Conservation (phyloP, 2,797 vertebrate genomes). For the Choloepus didactylus region DNA sequence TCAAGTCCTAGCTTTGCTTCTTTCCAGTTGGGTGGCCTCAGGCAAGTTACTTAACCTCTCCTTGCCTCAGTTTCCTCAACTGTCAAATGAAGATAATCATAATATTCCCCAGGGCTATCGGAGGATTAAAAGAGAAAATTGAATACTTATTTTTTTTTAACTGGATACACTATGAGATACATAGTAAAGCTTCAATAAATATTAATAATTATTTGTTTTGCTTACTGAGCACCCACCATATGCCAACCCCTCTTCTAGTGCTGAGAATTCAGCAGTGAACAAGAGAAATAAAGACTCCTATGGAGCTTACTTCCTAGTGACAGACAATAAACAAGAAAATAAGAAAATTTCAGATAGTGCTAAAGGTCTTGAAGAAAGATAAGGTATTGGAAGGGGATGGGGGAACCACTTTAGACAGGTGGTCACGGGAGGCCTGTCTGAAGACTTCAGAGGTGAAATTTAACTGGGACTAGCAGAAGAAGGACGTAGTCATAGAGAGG, state of each 20-base stretch:
- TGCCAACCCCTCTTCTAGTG: background rate
- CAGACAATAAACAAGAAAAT: background rate
- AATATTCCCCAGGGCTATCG: background rate
- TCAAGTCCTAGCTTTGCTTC: background rate
- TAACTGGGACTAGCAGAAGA: background rate
- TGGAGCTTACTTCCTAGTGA: background rate
- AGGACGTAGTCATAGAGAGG: background rate
- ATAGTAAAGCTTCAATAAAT: background rate
- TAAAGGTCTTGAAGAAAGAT: background rate
- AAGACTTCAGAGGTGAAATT: background rate
- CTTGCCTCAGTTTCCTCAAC: constrained; percentile 10
- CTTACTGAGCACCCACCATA: background rate
- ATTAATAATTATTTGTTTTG: constrained; percentile 18
- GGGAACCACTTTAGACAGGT: background rate
- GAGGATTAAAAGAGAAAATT: constrained; percentile 15
- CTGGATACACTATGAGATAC: background rate
- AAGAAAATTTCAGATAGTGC: background rate
- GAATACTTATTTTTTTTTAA: background rate
- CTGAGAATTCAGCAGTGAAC: background rate
- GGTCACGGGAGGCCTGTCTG: background rate
- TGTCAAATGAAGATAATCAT: constrained; percentile 7
- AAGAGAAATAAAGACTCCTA: background rate
- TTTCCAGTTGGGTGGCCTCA: background rate
- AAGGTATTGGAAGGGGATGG: background rate
- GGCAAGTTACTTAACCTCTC: background rate